Conservation (phyloP, 2,113 vertebrate genomes). For the Dipodomys ordii region DNA sequence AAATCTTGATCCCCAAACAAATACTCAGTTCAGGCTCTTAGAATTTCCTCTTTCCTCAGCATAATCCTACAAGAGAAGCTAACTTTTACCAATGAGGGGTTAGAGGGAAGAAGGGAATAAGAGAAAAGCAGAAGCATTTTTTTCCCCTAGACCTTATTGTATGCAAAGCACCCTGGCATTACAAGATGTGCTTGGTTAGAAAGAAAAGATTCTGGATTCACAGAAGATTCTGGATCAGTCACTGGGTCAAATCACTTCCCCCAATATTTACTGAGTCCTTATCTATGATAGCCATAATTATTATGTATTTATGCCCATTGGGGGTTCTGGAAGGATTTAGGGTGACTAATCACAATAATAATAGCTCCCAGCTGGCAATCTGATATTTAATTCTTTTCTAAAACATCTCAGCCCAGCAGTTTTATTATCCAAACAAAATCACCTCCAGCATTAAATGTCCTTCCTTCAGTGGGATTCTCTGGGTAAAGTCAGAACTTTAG, state of each 20-base stretch:
- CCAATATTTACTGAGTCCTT: not conserved
- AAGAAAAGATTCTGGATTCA: not conserved
- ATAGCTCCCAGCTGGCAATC: constrained; percentile 2
- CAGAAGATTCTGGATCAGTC: no score
- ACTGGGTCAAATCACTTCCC: not conserved
- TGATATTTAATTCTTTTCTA: constrained; percentile 35
- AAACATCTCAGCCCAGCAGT: not conserved
- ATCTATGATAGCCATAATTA: not conserved
- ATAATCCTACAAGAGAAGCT: not conserved
- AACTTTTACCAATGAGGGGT: not conserved
- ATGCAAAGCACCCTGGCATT: not conserved
- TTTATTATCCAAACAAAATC: not conserved
- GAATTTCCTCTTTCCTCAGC: not conserved
- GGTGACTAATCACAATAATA: not conserved
- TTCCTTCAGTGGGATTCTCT: not conserved
- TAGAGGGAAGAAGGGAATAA: not conserved
- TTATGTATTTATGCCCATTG: not conserved
- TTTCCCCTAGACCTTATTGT: no score
- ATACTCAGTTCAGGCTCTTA: not conserved
- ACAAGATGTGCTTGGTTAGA: not conserved
- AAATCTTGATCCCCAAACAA: not conserved
- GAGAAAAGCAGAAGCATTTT: not conserved
- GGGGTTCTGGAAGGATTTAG: not conserved
- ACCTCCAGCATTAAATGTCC: not conserved
- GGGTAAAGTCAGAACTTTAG: not conserved